Evolutionary conservation across 2,113 vertebrate species (phyloP).

Genomic region (Prionailurus viverrinus): DNA sequence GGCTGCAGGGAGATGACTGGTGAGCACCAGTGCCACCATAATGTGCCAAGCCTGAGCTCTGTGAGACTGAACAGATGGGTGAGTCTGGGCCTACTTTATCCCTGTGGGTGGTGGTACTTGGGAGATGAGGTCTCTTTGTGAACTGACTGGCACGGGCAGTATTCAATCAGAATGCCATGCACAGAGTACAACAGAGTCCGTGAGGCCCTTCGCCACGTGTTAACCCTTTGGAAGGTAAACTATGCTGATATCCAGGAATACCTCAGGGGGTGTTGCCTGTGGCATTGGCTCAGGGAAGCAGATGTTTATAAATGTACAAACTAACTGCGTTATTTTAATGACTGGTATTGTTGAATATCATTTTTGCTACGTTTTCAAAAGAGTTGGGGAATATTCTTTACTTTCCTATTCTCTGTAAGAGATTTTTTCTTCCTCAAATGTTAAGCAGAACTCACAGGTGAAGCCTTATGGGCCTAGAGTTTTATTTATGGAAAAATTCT

Average conservation of each 20-base stretch:
- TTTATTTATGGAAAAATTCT: background rate
- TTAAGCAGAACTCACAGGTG: background rate
- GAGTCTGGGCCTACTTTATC: background rate
- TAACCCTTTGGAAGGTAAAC: background rate
- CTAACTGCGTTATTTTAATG: background rate
- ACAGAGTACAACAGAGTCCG: background rate
- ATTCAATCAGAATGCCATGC: background rate
- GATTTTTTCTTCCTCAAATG: background rate
- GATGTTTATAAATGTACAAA: background rate
- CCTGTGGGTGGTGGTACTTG: background rate
- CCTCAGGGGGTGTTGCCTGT: background rate
- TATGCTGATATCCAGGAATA: background rate
- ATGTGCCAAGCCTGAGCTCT: background rate
- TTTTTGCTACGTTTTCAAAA: background rate
- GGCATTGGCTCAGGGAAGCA: background rate
- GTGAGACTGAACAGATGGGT: background rate
- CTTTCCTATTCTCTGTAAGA: background rate
- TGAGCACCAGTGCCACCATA: background rate
- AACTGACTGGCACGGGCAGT: background rate
- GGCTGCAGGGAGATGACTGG: background rate
- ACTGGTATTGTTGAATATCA: background rate
- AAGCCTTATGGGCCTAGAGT: background rate
- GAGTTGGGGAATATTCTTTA: background rate
- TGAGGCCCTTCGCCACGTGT: background rate
- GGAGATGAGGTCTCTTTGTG: background rate